A percentile compares a stretch with the other conserved stretches of the same genome.
Conservation (phyloP, 2,797 vertebrate species). For the Esox masquinongy region DNA sequence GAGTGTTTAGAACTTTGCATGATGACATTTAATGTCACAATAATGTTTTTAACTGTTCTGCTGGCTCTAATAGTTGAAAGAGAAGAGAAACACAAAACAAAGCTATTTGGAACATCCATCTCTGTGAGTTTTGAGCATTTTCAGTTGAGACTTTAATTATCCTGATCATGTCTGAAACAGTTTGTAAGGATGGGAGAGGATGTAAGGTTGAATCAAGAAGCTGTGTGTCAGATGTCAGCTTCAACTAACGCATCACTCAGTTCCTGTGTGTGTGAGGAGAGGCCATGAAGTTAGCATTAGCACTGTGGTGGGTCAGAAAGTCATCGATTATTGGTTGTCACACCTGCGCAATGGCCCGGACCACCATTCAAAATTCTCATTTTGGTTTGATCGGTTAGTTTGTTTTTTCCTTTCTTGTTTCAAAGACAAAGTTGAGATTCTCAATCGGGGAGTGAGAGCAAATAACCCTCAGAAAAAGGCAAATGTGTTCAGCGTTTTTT, state of each 20-base stretch:
- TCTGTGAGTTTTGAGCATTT: not conserved
- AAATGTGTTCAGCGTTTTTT: conserved; percentile 42
- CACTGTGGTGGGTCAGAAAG: not conserved
- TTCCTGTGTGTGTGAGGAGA: not conserved
- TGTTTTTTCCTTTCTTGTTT: not conserved
- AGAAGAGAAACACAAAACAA: not conserved
- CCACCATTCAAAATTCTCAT: not conserved
- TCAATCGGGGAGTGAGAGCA: conserved; percentile 20
- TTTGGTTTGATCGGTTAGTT: not conserved
- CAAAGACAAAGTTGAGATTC: conserved; percentile 7
- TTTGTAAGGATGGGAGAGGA: not conserved
- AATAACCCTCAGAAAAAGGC: conserved; percentile 49
- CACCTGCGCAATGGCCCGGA: not conserved
- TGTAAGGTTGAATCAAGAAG: not conserved
- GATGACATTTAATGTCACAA: too few species aligned
- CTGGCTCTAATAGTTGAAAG: not conserved
- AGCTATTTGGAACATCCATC: not conserved
- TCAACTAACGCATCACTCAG: not conserved
- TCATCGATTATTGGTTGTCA: not conserved
- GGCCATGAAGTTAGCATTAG: not conserved
- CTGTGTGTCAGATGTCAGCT: not conserved
- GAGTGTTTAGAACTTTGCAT: too few species aligned
- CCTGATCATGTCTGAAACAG: not conserved
- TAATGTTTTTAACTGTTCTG: not conserved
- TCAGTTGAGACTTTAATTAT: not conserved